A percentile compares a stretch with the other conserved stretches of the same genome.
Conservation (phyloP, 2,888 invertebrate genomes). For the Pollenia griseotomentosa region DNA sequence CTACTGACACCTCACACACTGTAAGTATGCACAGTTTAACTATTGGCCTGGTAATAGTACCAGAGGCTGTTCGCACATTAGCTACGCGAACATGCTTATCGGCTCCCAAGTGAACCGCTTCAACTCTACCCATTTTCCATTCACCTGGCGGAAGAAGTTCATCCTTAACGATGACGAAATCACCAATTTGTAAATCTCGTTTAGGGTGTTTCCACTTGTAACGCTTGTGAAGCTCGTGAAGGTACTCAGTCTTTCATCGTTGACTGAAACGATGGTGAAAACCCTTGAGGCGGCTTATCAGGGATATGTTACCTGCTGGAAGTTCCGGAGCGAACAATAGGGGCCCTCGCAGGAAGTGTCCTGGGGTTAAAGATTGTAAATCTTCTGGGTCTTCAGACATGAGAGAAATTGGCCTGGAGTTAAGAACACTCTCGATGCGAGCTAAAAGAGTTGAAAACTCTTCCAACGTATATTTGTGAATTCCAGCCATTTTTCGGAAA, state of each 20-base stretch:
- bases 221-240: neutral
- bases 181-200: neutral
- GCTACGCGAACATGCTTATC: neutral
- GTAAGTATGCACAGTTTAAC: neutral
- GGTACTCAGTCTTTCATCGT: neutral
- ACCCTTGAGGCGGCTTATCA: neutral
- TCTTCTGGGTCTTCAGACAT: neutral
- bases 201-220: neutral
- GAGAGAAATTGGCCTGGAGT: neutral
- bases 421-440: neutral
- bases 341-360: neutral
- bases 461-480: neutral
- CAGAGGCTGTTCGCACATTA: neutral
- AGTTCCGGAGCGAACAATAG: neutral
- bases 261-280: neutral
- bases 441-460: neutral
- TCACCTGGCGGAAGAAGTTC: neutral
- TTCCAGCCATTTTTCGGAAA: neutral
- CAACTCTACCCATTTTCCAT: neutral
- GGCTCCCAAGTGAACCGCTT: neutral
- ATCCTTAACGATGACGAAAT: neutral
- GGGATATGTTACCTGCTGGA: neutral
- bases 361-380: neutral
- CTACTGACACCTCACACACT: neutral
- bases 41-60: neutral